Evolutionary conservation across 2,888 invertebrate genomes (phyloP).

Genomic region (Molanna angustata): DNA sequence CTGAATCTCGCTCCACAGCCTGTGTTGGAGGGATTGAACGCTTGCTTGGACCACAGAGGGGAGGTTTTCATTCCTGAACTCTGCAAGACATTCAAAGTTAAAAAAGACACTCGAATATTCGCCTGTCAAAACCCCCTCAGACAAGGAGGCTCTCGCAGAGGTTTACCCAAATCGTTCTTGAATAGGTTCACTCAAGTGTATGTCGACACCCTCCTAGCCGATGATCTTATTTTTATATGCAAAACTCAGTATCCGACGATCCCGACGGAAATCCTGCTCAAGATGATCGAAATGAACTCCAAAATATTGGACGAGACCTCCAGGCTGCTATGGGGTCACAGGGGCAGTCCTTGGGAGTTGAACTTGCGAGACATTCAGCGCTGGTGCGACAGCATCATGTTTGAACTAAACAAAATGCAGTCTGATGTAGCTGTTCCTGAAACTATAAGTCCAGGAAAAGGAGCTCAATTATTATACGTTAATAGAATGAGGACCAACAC

Average conservation of each 20-base stretch:
- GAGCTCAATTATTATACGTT: conserved; percentile 78
- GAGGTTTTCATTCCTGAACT: conserved; percentile 96
- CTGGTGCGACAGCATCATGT: conserved; percentile 80
- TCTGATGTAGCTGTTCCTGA: conserved; percentile 2
- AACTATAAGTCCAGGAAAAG: conserved; percentile 54
- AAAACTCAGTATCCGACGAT: conserved; percentile 62
- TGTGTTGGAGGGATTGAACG: conserved; percentile 97
- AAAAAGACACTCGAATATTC: conserved; percentile 79
- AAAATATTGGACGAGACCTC: conserved; percentile 63
- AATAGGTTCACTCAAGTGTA: conserved; percentile 95
- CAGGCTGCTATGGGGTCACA: conserved; percentile 67
- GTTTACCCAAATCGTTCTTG: conserved; percentile 93
- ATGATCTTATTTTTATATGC: conserved; percentile 68
- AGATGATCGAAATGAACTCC: conserved; percentile 79
- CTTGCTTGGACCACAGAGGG: conserved; percentile 96
- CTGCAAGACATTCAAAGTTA: conserved; percentile 78
- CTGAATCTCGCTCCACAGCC: conserved; percentile 97
- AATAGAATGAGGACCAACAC: conserved; percentile 79
- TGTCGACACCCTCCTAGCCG: conserved; percentile 59
- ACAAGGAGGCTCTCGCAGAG: conserved; percentile 95
- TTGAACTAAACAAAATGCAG: conserved; percentile 36
- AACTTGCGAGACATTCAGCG: conserved; percentile 93
- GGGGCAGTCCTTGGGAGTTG: conserved; percentile 94
- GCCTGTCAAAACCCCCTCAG: conserved; percentile 96
- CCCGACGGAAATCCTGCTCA: conserved; percentile 57